A percentile compares a stretch with the other conserved stretches of the same genome.
phyloP scores from a whole-genome alignment of 2,888 invertebrate genomes.

The Drosophila meridiana region DNA sequence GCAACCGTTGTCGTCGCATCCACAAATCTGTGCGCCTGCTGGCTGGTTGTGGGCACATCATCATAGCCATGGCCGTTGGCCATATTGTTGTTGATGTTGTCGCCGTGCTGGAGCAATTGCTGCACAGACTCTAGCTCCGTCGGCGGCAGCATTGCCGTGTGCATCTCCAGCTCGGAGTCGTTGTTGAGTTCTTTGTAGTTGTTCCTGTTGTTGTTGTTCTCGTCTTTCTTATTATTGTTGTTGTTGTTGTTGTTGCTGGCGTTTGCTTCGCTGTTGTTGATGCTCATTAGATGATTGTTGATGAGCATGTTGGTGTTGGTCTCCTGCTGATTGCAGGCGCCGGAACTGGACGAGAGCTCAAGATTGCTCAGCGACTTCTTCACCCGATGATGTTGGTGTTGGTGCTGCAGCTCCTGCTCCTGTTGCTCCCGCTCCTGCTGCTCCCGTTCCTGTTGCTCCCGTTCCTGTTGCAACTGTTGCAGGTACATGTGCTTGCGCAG shows the following conservation, averaged over 20 bases:
- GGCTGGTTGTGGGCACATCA: conserved; percentile 48
- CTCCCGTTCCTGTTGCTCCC: background rate
- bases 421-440: background rate
- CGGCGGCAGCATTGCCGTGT: conserved; percentile 28
- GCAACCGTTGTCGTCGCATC: background rate
- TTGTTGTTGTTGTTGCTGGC: background rate
- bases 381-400: background rate
- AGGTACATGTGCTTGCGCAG: background rate
- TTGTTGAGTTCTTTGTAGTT: background rate
- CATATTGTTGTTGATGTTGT: background rate
- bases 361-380: background rate
- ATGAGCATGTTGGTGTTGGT: background rate
- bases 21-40: background rate
- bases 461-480: background rate
- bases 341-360: background rate
- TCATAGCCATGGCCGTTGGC: conserved; percentile 4
- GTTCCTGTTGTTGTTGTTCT: background rate
- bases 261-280: background rate
- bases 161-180: conserved; percentile 41
- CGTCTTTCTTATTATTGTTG: background rate
- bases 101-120: background rate
- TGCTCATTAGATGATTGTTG: background rate
- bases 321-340: background rate
- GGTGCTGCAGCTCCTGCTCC: background rate
- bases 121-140: background rate